Evolutionary conservation across 2,113 vertebrate species (phyloP), one percentile per base, ranked within the genome.

Genomic region (Ursus arctos): DNA sequence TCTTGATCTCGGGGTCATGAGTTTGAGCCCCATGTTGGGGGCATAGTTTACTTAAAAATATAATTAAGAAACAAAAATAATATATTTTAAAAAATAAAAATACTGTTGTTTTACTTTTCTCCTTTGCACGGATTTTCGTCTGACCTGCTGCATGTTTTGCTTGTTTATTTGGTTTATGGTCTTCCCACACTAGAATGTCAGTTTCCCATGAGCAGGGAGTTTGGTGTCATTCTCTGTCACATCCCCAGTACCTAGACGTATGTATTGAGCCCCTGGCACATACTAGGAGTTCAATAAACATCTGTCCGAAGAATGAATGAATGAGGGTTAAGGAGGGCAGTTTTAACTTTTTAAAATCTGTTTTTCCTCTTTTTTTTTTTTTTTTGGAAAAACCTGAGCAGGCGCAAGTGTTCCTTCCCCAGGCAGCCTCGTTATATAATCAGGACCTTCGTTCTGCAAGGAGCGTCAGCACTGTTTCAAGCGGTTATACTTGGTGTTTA

Each of bases 381-480:
- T 57, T 0, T 3, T 55, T 31, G 31, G 79, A n/a, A 83, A 81
- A 84, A 53, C 77, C 81, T 36, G 57, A 89, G 47, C 85, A 79
- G 93, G 55, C 93, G 13, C 65, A 18, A 76, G 87, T 2, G 57
- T 86, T 36, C 65, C 79, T 88, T 53, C 88, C 72, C 77, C 57
- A 67, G 57, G 91, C 91, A 91, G 85, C 85, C 33, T 21, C 1
- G 28, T 97, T 97, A 97, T 31, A 9, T 91, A 98, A 98, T 2
- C 76, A 31, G 36, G 43, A 18, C 87, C 79, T 90, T 43, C 12
- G 4, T n/a, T 55, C 91, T 19, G 84, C 6, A 15, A 49, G 83
- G 86, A 65, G 53, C 91, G 93, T 80, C 84, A 47, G 91, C 74
- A 19, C 74, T 3, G 31, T 79, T 69, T 57, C 47, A 43, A 74